Evolutionary conservation across 2,888 invertebrate genomes (phyloP), one percentile per base, ranked within the genome.

Genomic region (Archips crataeganus): DNA sequence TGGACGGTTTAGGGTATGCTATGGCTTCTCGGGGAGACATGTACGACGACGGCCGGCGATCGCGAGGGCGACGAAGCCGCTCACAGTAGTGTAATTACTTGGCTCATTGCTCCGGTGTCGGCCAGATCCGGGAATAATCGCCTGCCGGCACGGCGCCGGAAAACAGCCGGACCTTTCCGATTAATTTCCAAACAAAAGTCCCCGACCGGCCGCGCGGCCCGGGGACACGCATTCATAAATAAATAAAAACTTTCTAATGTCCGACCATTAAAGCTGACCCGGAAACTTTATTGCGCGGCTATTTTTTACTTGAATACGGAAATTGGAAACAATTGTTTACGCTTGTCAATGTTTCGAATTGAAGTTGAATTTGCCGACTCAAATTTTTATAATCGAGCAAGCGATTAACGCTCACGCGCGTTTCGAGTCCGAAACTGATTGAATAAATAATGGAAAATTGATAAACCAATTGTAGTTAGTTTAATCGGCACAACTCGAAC

Each of bases 221-320:
- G 54, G 62, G 57, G 61, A 69, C 59, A 36, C 61, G 54, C 67
- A 67, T 61, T 72, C 45, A 67, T 72, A 67, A 67, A 45, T 61
- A 54, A 66, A 67, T 66, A 67, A 65, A 63, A 72, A 72, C 61
- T 61, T 61, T 62, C 61, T 67, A 45, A 45, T 36, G 70, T 36
- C 34, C 13, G 42, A 4, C 62, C 61, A 34, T 36, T 34, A 47
- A 34, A 13, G 39, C 54, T 57, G 66, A 57, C 66, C 66, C 54
- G 66, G 32, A 13, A 57, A 57, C 51, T 39, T 66, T 54, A 57
- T 54, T 15, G 54, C 54, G 9, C 32, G 54, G 39, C 57, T 57
- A 32, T 32, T 57, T 57, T 57, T 32, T 57, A 57, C 57, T 57
- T 10, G 32, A 32, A 57, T 32, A 32, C 10, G 32, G 11, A 54